Evolutionary conservation across 2,113 vertebrate genomes (phyloP).

Genomic region (Xenopus laevis): DNA sequence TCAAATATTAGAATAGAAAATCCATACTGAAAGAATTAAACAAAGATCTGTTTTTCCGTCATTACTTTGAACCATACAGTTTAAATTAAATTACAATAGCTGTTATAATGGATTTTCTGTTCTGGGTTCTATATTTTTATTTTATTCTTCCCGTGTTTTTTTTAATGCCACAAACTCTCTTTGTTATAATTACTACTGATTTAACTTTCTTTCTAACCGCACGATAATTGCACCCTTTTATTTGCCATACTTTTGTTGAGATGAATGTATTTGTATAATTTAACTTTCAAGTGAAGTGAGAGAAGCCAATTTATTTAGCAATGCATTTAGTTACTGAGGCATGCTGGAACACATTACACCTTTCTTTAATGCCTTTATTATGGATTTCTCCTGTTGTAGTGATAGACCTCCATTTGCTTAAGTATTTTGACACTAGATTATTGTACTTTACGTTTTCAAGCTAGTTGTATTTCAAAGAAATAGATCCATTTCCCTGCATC

Average conservation of each 20-base stretch:
- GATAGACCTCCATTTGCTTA: conserved; percentile 35
- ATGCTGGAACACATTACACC: conserved; percentile 42
- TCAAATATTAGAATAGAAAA: not conserved
- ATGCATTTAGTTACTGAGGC: conserved; percentile 41
- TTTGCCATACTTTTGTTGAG: conserved; percentile 21
- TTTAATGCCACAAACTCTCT: not conserved
- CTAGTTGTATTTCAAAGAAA: conserved; percentile 12
- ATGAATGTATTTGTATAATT: conserved; percentile 38
- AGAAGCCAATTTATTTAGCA: conserved; percentile 36
- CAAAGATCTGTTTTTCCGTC: not conserved
- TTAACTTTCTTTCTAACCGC: not conserved
- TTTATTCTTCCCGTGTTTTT: not conserved
- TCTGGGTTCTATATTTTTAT: not conserved
- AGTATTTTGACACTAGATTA: conserved; percentile 35
- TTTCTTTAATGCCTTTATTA: conserved; percentile 39
- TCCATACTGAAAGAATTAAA: not conserved
- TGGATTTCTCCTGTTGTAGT: conserved; percentile 19
- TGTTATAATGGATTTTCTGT: not conserved
- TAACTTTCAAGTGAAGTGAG: conserved; percentile 32
- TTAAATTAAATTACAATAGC: not conserved
- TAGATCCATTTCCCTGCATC: conserved; percentile 10
- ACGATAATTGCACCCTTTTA: conserved; percentile 12
- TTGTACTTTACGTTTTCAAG: conserved; percentile 16
- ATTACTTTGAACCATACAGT: not conserved
- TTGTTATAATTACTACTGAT: conserved; percentile 3